Base-by-base conservation (phyloP, 1,140 invertebrate genomes). In the Lethrus apterus region DNA sequence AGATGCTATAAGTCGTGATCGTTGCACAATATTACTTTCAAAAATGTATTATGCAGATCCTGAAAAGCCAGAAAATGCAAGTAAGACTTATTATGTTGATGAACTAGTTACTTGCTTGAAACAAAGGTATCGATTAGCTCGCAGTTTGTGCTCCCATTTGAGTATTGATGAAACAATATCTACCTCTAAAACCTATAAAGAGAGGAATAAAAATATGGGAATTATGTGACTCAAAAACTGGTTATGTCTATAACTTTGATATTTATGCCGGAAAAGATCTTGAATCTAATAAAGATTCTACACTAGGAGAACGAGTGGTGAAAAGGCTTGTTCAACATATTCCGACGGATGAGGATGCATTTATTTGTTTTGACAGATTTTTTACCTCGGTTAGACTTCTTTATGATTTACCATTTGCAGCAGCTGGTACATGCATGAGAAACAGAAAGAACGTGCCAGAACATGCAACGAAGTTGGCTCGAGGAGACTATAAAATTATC, bases 171-270 rank as follows among this genome's bases (percentile, higher is more conserved):
- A 62, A 64, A 24, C 58, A 64, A 42, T 65, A 63, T 44, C 33
- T 62, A 23, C 61, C 61, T 17, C 17, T 63, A 20, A 65, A 65
- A 44, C 57, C 58, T 2, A 58, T 56, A 13, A 64, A 67, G 54
- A 31, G 55, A 36, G 64, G 64, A 13, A 61, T 64, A 31, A 64
- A 64, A 54, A 49, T 64, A 14, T 65, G 61, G 58, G n/a, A n/a
- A n/a, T n/a, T n/a, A n/a, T n/a, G n/a, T n/a, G n/a, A n/a, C n/a
- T n/a, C n/a, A n/a, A n/a, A n/a, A n/a, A n/a, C n/a, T n/a, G n/a
- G n/a, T n/a, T n/a, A n/a, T n/a, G n/a, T n/a, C n/a, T n/a, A n/a
- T n/a, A n/a, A n/a, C n/a, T n/a, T n/a, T n/a, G n/a, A n/a, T n/a
- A n/a, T n/a, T n/a, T n/a, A n/a, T n/a, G n/a, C n/a, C n/a, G n/a